Percentiles rank a stretch among this genome's conserved stretches.
These are phyloP conservation scores for Coptodon rendalli DNA, from an alignment of 2,113 vertebrate species.

Conservation along the genomic window DNA sequence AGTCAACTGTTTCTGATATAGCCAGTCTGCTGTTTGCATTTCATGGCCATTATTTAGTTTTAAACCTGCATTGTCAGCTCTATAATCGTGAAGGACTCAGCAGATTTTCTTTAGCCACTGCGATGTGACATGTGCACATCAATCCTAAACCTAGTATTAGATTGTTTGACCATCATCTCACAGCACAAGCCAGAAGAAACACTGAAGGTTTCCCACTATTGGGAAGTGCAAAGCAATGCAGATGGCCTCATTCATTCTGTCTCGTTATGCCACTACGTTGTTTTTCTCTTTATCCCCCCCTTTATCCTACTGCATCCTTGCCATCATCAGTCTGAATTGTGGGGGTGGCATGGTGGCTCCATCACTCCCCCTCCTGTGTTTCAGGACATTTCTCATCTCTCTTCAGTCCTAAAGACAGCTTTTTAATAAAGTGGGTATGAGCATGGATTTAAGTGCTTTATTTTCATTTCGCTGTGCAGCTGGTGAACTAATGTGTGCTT, in stretches of 20 bases:
- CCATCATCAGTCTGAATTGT: neutral
- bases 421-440: slow-evolving; percentile 56
- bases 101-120: neutral
- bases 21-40: neutral
- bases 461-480: slow-evolving; percentile 47
- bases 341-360: neutral
- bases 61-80: neutral
- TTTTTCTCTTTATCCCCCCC: neutral
- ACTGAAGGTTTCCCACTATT: neutral
- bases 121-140: neutral
- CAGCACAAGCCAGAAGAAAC: neutral
- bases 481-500: slow-evolving; percentile 32
- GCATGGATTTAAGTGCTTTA: slow-evolving; percentile 47
- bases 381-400: slow-evolving; percentile 17
- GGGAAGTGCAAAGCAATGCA: neutral
- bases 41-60: neutral
- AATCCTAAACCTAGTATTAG: neutral
- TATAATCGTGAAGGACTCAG: neutral
- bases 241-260: neutral
- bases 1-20: neutral
- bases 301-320: neutral
- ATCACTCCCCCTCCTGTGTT: neutral
- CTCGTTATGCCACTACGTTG: neutral
- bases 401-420: slow-evolving; percentile 10
- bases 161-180: neutral